Percentiles rank a stretch among this genome's conserved stretches.
These are phyloP conservation scores for Megaceryle maxima DNA, from an alignment of 2,113 vertebrate genomes.

Conservation along the genomic window DNA sequence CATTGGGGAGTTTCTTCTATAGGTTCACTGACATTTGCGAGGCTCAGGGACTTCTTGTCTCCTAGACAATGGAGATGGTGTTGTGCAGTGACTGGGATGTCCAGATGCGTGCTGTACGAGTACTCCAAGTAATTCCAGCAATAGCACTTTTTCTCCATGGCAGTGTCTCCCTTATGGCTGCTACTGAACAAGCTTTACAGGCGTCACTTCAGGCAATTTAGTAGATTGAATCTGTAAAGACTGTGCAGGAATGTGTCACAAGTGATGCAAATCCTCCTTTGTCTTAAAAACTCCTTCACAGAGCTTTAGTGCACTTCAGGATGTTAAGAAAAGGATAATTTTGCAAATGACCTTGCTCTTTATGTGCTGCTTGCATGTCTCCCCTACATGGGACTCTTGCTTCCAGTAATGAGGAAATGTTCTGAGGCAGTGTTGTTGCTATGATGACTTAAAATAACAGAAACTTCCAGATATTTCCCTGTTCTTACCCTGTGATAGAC, in stretches of 20 bases:
- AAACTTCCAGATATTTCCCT: background rate
- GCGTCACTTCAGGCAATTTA: background rate
- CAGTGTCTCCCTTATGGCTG: background rate
- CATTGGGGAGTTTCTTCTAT: background rate
- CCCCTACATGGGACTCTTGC: background rate
- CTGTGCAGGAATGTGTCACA: background rate
- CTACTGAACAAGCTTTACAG: background rate
- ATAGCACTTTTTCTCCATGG: background rate
- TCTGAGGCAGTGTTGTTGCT: background rate
- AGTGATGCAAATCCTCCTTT: background rate
- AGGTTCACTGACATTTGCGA: background rate
- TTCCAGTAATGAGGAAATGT: constrained; percentile 3
- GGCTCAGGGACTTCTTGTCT: background rate
- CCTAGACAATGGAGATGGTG: background rate
- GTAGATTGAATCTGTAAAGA: background rate
- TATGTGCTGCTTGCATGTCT: background rate
- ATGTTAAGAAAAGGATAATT: background rate
- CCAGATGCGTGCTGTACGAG: background rate
- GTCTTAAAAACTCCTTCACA: background rate
- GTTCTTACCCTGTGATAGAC: background rate
- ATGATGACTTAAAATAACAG: background rate
- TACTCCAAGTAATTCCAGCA: background rate
- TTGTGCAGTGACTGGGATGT: background rate
- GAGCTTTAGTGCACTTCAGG: background rate
- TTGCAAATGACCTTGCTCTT: constrained; percentile 7